A percentile compares a stretch with the other conserved stretches of the same genome.
Conservation (phyloP, 1,140 invertebrate species). For the Chlorops oryzae region DNA sequence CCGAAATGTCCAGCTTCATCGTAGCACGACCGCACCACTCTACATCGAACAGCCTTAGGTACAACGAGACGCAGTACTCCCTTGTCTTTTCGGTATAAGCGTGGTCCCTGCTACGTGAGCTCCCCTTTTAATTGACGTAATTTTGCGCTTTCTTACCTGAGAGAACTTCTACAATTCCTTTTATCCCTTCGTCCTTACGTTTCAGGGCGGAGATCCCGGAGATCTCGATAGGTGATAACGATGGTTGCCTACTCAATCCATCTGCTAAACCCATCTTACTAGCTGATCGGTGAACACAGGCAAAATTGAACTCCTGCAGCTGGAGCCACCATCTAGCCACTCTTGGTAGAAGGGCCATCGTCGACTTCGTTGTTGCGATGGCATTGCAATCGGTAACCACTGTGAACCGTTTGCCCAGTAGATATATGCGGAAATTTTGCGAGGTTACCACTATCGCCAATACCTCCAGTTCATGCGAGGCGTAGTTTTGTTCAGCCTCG, state of each 20-base stretch:
- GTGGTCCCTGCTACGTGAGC: no score
- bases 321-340: constrained; percentile 39
- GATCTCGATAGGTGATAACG: neutral
- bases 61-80: no score
- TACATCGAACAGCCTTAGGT: no score
- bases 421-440: constrained; percentile 12
- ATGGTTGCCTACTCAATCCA: neutral
- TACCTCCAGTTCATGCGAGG: constrained; percentile 24
- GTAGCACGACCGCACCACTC: no score
- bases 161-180: neutral
- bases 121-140: no score
- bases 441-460: constrained; percentile 15
- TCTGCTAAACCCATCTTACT: neutral
- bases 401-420: constrained; percentile 8
- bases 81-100: no score
- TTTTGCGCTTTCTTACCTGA: no score
- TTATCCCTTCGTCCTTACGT: neutral
- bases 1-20: no score
- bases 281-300: neutral
- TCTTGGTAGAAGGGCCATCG: constrained; percentile 18
- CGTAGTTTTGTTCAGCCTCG: constrained; percentile 22
- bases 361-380: neutral
- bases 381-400: constrained; percentile 17
- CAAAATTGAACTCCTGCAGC: constrained; percentile 8
- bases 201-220: neutral